phyloP scores from a whole-genome alignment of 2,113 vertebrate genomes.

The Patagioenas fasciata region DNA sequence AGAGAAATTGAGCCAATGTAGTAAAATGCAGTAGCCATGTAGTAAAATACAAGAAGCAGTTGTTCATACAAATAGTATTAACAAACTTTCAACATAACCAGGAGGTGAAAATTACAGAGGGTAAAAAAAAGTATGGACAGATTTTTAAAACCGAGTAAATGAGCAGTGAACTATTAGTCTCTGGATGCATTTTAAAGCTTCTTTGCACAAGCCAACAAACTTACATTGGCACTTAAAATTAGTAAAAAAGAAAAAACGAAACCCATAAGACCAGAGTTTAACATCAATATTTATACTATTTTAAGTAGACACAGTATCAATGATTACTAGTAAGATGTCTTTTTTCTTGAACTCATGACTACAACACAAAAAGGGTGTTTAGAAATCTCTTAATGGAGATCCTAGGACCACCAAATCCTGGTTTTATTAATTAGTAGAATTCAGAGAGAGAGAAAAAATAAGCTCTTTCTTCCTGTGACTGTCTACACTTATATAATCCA shows the following conservation, averaged over 20 bases:
- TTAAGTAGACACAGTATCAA: background rate
- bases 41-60: background rate
- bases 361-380: background rate
- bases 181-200: background rate
- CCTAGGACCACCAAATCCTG: background rate
- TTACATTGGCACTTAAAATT: background rate
- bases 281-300: background rate
- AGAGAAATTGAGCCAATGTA: background rate
- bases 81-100: background rate
- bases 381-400: background rate
- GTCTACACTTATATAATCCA: background rate
- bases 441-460: background rate
- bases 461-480: background rate
- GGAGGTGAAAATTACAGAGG: background rate
- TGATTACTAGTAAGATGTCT: background rate
- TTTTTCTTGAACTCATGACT: background rate
- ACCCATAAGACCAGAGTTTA: rapidly evolving
- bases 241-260: background rate
- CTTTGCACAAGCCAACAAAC: background rate
- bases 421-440: background rate
- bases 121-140: background rate
- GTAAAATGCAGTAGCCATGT: background rate
- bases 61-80: background rate
- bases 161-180: background rate
- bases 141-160: background rate